Percentiles rank a stretch among this genome's conserved stretches.
These are phyloP conservation scores for Scleropages formosus DNA, from an alignment of 2,797 vertebrate genomes.

Conservation along the genomic window DNA sequence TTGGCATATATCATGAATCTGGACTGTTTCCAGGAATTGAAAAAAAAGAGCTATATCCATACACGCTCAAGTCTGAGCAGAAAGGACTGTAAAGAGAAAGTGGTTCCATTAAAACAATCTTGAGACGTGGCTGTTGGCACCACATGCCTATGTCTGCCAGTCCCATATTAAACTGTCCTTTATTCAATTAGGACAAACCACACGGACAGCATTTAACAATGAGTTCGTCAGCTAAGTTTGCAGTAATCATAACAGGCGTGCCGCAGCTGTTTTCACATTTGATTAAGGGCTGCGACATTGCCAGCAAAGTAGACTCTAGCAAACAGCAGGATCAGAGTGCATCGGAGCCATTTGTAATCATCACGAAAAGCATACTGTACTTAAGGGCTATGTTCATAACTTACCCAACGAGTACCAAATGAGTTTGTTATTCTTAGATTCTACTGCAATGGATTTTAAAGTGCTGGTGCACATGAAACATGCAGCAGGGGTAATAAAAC, in stretches of 20 bases:
- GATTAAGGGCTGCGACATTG: slow-evolving; percentile 63
- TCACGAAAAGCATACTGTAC: slow-evolving; percentile 69
- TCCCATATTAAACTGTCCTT: slow-evolving; percentile 51
- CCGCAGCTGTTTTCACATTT: slow-evolving; percentile 74
- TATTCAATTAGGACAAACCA: slow-evolving; percentile 60
- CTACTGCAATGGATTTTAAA: not conserved
- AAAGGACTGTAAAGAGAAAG: slow-evolving; percentile 33
- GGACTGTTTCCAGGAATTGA: not conserved
- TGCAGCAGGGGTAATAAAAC: not conserved
- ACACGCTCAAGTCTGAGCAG: slow-evolving; percentile 35
- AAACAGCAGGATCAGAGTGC: slow-evolving; percentile 51
- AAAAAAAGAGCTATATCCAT: slow-evolving; percentile 35
- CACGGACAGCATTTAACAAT: slow-evolving; percentile 64
- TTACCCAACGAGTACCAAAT: slow-evolving; percentile 57
- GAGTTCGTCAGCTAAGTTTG: slow-evolving; percentile 65
- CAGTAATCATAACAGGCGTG: slow-evolving; percentile 59
- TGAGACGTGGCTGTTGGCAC: slow-evolving; percentile 54
- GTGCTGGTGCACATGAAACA: slow-evolving; percentile 2
- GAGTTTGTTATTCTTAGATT: slow-evolving; percentile 35
- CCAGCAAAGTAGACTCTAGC: slow-evolving; percentile 59
- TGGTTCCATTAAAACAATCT: slow-evolving; percentile 49
- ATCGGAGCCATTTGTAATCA: slow-evolving; percentile 62
- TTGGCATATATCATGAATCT: not conserved
- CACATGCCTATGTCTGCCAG: slow-evolving; percentile 53
- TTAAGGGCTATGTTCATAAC: slow-evolving; percentile 64